Evolutionary conservation across 2,888 invertebrate genomes (phyloP), one percentile per base, ranked within the genome.

Genomic region (Synergus japonicus): DNA sequence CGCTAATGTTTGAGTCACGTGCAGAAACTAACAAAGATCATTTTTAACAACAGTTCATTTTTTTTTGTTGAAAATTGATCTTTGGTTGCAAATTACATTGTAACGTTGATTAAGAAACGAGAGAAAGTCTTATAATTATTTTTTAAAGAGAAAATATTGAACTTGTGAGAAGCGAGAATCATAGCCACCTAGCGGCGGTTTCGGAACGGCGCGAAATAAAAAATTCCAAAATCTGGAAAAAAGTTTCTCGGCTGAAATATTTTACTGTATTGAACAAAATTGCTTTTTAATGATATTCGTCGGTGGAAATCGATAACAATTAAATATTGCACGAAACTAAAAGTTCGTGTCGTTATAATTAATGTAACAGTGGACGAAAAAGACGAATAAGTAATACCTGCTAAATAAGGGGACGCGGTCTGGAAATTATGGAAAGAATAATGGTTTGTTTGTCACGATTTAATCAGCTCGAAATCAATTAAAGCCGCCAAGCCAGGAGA

Each of bases 1-100:
- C 83, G 84, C 81, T 85, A 82, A 83, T 78, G 73, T 81, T 58
- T 63, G 43, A 66, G 84, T 87, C 87, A 87, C 87, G 86, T 87
- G 87, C 84, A 46, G 2, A 60, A 73, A 41, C 29, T 54, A 22
- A 22, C 43, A 41, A 22, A 43, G 4, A 76, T 76, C 18, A 49
- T 46, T 41, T 13, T 41, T 8, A 54, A n/a, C 7, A 37, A 37
- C 37, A 37, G 5, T 7, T 7, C 4, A 7, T 37, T 37, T 29
- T 29, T 29, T 29, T 29, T 29, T 29, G 29, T 29, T 3, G 3
- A 29, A 29, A 29, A 29, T 29, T 29, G 29, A 29, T 29, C 3
- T 29, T 3, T 29, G 29, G 29, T 29, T 29, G 29, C 3, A 29
- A 29, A 29, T 29, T 29, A 29, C 3, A 3, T 29, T 29, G 29